These are phyloP conservation scores for Romanomermis culicivorax DNA, from an alignment of 2,888 invertebrate species.

Conservation along the genomic window DNA sequence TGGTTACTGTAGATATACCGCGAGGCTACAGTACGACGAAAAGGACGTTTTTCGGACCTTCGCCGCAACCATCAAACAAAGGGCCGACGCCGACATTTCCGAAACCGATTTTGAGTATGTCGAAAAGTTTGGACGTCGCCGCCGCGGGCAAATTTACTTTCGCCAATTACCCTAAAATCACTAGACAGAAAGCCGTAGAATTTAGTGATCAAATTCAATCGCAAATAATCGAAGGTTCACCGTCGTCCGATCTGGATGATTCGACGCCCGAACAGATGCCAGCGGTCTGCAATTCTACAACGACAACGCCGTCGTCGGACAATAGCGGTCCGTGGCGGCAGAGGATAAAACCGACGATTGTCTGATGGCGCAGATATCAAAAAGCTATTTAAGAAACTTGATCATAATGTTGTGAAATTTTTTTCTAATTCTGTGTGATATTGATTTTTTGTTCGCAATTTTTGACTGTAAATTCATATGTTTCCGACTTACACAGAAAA, in stretches of 20 bases:
- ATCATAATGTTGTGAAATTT: background rate
- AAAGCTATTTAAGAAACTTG: background rate
- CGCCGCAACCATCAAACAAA: no score
- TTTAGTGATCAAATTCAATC: background rate
- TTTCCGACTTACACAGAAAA: no score
- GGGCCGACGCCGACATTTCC: background rate
- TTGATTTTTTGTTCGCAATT: no score
- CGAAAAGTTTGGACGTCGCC: background rate
- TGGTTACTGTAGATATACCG: background rate
- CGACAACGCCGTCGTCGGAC: background rate
- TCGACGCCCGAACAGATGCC: no score
- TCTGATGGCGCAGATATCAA: background rate
- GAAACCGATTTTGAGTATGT: background rate
- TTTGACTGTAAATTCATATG: no score
- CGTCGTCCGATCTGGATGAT: background rate
- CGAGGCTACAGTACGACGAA: no score
- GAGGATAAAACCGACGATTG: background rate
- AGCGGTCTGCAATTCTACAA: background rate
- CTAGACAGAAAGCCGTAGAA: constrained; percentile 3
- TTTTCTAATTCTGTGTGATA: background rate
- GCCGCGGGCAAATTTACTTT: no score
- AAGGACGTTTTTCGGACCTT: no score
- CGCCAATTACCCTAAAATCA: background rate
- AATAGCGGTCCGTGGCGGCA: background rate
- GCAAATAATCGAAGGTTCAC: background rate